phyloP scores from a whole-genome alignment of 2,797 vertebrate species.

The Stomatorhinus walkeri region DNA sequence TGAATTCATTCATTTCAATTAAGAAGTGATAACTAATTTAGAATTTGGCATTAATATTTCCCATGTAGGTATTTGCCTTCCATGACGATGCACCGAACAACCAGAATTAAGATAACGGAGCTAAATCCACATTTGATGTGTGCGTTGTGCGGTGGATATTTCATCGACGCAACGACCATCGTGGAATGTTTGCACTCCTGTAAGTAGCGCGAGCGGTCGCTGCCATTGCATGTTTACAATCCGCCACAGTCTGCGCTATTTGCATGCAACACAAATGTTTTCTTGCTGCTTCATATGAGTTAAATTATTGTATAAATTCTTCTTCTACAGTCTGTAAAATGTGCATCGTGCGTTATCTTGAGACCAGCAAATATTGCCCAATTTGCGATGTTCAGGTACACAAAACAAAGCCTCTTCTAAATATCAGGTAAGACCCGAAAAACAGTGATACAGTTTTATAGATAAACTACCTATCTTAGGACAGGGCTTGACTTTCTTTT shows the following conservation, averaged over 20 bases:
- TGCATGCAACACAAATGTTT: background rate
- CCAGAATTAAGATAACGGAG: constrained; percentile 98
- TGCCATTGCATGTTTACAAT: background rate
- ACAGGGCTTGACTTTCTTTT: background rate
- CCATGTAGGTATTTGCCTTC: constrained; percentile 25
- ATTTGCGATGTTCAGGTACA: constrained; percentile 99
- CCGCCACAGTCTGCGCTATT: background rate
- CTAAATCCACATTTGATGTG: constrained; percentile 98
- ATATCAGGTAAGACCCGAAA: constrained; percentile 75
- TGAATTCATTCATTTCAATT: background rate
- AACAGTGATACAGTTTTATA: background rate
- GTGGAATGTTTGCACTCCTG: constrained; percentile 99
- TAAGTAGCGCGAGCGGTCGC: constrained; percentile 56
- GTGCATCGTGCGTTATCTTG: constrained; percentile 97
- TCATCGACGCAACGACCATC: constrained; percentile 97
- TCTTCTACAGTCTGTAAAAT: constrained; percentile 85
- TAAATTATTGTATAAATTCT: background rate
- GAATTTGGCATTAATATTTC: background rate
- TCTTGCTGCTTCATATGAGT: background rate
- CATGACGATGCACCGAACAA: constrained; percentile 90
- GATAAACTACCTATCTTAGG: background rate
- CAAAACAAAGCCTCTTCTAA: constrained; percentile 95
- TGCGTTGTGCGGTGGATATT: constrained; percentile 94
- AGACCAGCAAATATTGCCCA: constrained; percentile 98
- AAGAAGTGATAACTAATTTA: background rate